phyloP scores from a whole-genome alignment of 2,113 vertebrate genomes.

The Hippocampus mohnikei region DNA sequence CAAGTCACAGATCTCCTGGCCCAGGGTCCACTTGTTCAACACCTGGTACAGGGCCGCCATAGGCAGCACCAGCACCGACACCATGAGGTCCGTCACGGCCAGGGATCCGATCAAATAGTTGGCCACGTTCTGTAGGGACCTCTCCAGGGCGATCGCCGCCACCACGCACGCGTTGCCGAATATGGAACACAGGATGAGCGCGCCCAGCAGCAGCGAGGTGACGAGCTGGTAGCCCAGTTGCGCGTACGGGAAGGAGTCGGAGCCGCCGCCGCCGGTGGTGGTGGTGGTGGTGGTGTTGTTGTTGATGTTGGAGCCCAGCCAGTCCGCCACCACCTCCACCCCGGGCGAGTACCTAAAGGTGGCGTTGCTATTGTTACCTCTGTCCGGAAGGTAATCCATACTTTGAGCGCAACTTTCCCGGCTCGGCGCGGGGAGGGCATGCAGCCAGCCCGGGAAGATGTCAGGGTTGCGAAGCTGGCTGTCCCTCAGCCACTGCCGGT shows the following conservation, averaged over 20 bases:
- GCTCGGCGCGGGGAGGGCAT: conserved; percentile 22
- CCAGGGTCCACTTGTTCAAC: conserved; percentile 95
- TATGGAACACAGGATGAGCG: conserved; percentile 89
- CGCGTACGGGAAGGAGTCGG: conserved; percentile 65
- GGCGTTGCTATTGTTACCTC: conserved; percentile 76
- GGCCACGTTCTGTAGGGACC: conserved; percentile 94
- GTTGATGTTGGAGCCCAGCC: conserved; percentile 59
- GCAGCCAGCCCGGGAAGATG: conserved; percentile 12
- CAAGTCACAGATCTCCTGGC: conserved; percentile 91
- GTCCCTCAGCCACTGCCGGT: conserved; percentile 50
- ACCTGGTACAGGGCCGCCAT: conserved; percentile 98
- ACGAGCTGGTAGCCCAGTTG: conserved; percentile 88
- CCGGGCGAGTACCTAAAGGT: conserved; percentile 70
- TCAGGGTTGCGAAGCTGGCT: conserved; percentile 42
- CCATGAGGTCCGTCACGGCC: conserved; percentile 96
- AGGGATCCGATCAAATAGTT: conserved; percentile 97
- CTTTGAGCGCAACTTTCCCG: conserved; percentile 49
- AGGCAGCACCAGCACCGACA: conserved; percentile 93
- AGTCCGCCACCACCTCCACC: conserved; percentile 54
- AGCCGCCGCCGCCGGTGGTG: conserved; percentile 3
- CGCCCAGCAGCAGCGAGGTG: conserved; percentile 85
- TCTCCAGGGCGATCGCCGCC: conserved; percentile 90
- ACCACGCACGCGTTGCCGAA: conserved; percentile 95
- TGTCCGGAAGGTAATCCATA: conserved; percentile 64
- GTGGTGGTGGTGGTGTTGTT: conserved; percentile 46